Evolutionary conservation across 1,140 invertebrate species (phyloP), one percentile per base, ranked within the genome.

Genomic region (Nymphalis io): DNA sequence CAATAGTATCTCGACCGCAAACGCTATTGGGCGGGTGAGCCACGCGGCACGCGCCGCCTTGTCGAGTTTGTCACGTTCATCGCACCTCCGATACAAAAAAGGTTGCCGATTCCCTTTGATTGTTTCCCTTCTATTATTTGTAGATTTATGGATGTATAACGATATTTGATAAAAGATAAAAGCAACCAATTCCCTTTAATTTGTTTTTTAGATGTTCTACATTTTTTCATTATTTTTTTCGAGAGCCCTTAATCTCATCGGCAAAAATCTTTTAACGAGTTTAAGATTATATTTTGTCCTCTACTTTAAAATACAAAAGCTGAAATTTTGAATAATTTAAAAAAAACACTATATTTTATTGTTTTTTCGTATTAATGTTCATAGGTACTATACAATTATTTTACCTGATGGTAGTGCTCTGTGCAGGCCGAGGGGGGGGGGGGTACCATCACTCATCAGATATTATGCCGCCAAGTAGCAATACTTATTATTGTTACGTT

Each of bases 51-150:
- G 60, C 60, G 55, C 64, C 27, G 55, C 65, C 38, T 53, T 51
- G 42, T 23, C 44, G 33, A 68, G 48, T 68, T 68, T 60, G 71
- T 68, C 71, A 73, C 71, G 71, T 73, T 57, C 70, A 27, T 64
- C 48, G 39, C 65, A 68, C 60, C 61, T 53, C 16, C 27, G 42
- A 64, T 63, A 60, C 59, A 58, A 73, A 73, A 68, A 68, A 64
- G 39, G 39, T 65, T 39, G 20, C 60, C 60, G 63, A 57, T 73
- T 61, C 44, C 27, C 46, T 55, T 58, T 64, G 60, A 68, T 68
- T 64, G 65, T 55, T 60, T 68, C 55, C 40, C 63, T 58, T 65
- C 48, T 55, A 55, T 55, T 55, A 55, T 55, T 55, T 55, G 51
- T 55, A 55, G 23, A 21, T 13, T 15, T 55, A 27, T 23, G 13